These are phyloP conservation scores for Solea senegalensis DNA, from an alignment of 2,113 vertebrate genomes.

Conservation along the genomic window DNA sequence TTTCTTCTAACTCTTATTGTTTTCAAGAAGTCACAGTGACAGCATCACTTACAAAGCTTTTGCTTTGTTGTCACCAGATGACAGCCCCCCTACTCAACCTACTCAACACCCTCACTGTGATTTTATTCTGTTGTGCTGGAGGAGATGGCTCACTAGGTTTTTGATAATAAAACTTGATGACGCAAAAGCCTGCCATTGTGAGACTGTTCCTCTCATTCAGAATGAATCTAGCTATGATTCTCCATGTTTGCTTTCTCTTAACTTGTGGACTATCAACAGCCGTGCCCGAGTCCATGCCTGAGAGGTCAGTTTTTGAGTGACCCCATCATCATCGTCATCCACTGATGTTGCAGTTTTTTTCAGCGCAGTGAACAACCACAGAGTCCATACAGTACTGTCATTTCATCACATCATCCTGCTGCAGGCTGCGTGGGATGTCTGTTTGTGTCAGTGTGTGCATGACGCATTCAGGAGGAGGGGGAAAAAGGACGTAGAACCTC, in stretches of 20 bases:
- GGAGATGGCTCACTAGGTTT: slow-evolving; percentile 24
- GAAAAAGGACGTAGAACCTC: not conserved
- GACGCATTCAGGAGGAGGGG: not conserved
- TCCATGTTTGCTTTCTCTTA: slow-evolving; percentile 30
- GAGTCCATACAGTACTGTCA: slow-evolving; percentile 1
- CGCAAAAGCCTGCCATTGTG: slow-evolving; percentile 25
- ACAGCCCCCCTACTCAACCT: not conserved
- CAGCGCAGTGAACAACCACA: not conserved
- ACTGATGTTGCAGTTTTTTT: slow-evolving; percentile 17
- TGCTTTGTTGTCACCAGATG: not conserved
- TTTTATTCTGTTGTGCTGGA: not conserved
- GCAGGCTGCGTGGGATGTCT: slow-evolving; percentile 6
- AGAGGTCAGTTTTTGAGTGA: slow-evolving; percentile 26
- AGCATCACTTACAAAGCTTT: not conserved
- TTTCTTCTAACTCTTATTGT: no score
- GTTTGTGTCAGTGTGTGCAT: not conserved
- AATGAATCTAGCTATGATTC: slow-evolving; percentile 9
- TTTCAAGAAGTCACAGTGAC: not conserved
- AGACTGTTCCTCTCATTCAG: slow-evolving; percentile 27
- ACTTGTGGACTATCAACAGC: not conserved
- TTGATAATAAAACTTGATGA: slow-evolving; percentile 53
- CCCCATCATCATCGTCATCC: slow-evolving; percentile 12
- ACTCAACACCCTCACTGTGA: not conserved
- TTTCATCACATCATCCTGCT: slow-evolving; percentile 16
- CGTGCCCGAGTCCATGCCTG: not conserved